Base-by-base conservation (phyloP, 2,797 vertebrate genomes). In the Astyanax mexicanus region DNA sequence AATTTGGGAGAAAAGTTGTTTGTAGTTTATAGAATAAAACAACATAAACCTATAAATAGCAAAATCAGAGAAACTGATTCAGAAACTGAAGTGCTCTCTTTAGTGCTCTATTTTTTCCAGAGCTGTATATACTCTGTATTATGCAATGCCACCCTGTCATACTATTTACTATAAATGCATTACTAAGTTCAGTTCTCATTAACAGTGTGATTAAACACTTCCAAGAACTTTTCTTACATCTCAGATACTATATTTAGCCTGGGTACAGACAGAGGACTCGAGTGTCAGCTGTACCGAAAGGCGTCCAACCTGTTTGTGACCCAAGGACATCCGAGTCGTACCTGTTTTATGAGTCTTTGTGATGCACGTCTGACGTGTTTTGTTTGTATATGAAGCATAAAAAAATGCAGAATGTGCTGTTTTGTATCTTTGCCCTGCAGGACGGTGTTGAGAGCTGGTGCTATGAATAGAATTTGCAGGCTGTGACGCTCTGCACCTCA, bases 301-400 rank as follows among this genome's bases (percentile, higher is more conserved):
- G 27, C 51, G 80, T 62, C 61, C 0, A 78, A 83, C 81, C 78
- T 74, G 84, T 85, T 83, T 77, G 44, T 52, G 61, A 76, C 61
- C 57, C 49, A 58, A 77, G 27, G 62, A 44, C 3, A 25, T 42
- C 32, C 54, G 19, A 64, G 62, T 37, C 64, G 19, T 67, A 58
- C 72, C 62, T 68, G 69, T 74, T 79, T 70, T 61, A 29, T 72
- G 35, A 52, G 17, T 42, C 29, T 6, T 12, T 23, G 51, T 10
- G 25, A 54, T 25, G 51, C 27, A 23, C 35, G 17, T 29, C 12
- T 74, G 55, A 67, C 37, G 38, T 62, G 38, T 57, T 78, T 57
- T 78, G 61, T 69, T 65, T 66, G 45, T 27, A 49, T 55, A 45
- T 29, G 23, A 40, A 73, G 32, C 23, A 76, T 42, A 11, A 60